Percentiles rank a stretch among this genome's conserved stretches.
These are phyloP conservation scores for Drosophila heteroneura DNA, from an alignment of 2,888 invertebrate genomes.

Conservation along the genomic window DNA sequence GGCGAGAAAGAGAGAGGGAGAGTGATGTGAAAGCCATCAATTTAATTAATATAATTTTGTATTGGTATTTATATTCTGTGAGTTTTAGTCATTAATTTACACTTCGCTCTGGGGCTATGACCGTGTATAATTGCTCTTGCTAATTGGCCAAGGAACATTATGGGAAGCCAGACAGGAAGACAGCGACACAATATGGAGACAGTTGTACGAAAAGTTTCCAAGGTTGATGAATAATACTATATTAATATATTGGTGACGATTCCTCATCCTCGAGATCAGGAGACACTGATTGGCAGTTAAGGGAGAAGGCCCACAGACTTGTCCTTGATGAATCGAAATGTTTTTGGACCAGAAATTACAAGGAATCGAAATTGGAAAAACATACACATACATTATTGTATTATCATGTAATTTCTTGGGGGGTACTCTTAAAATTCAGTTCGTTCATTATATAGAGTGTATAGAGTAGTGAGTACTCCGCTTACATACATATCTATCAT, in stretches of 20 bases:
- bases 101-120: slow-evolving; percentile 9
- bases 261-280: not conserved
- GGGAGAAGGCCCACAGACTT: not conserved
- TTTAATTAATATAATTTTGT: not conserved
- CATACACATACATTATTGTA: not conserved
- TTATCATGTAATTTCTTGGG: not conserved
- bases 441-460: not conserved
- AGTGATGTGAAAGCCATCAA: not conserved
- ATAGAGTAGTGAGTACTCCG: not conserved
- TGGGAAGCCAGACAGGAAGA: not conserved
- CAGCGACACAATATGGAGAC: no score
- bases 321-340: not conserved
- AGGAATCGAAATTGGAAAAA: slow-evolving; percentile 1
- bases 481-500: not conserved
- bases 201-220: not conserved
- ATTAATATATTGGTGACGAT: not conserved
- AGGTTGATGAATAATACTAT: not conserved
- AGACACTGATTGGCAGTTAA: not conserved
- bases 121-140: slow-evolving; percentile 1
- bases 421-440: not conserved
- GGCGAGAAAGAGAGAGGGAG: not conserved
- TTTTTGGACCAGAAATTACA: slow-evolving; percentile 1
- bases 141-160: slow-evolving; percentile 12
- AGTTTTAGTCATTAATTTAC: slow-evolving; percentile 24
- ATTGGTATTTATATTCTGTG: not conserved